A percentile compares a stretch with the other conserved stretches of the same genome.
phyloP scores from a whole-genome alignment of 2,888 invertebrate species.

The Melanchra persicariae region DNA sequence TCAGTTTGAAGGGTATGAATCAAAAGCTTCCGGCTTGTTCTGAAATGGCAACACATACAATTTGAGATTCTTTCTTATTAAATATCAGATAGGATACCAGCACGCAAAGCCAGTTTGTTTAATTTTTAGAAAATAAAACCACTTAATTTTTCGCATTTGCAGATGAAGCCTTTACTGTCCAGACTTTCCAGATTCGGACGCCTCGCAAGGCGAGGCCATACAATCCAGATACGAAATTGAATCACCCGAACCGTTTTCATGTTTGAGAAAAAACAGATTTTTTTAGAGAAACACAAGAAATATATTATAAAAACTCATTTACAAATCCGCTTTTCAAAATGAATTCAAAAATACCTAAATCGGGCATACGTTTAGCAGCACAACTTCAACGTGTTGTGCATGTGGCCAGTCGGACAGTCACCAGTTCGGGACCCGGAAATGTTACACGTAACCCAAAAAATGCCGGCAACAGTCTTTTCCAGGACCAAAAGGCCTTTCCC shows the following conservation, averaged over 20 bases:
- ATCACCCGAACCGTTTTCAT: background rate
- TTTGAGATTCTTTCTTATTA: too few species aligned
- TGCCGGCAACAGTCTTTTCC: background rate
- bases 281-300: background rate
- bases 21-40: too few species aligned
- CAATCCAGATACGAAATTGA: background rate
- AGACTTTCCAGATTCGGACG: background rate
- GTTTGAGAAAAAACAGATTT: background rate
- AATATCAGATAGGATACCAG: background rate
- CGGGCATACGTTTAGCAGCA: accelerated
- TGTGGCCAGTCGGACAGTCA: background rate
- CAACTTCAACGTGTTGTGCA: background rate
- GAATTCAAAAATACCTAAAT: background rate
- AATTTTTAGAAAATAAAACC: background rate
- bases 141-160: background rate
- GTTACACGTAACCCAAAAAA: background rate
- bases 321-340: background rate
- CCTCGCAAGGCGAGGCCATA: background rate
- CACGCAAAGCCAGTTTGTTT: too few species aligned
- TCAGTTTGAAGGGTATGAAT: too few species aligned
- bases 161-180: background rate
- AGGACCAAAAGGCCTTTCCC: too few species aligned
- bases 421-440: background rate
- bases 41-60: too few species aligned
- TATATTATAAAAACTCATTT: too few species aligned